Conservation (phyloP, 2,113 vertebrate species). For the Patagioenas fasciata region DNA sequence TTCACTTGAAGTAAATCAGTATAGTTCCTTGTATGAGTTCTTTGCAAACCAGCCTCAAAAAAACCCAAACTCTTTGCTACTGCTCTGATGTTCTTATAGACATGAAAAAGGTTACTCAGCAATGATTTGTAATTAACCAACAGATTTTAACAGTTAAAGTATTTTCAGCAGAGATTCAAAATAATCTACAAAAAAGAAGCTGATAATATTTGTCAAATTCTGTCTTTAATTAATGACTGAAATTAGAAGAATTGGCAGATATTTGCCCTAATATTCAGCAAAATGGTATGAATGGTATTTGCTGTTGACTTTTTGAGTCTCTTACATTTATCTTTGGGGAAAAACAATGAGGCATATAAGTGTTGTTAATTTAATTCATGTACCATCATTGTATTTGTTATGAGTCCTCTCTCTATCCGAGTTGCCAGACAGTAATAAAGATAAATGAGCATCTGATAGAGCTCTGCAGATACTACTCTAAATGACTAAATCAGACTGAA, state of each 20-base stretch:
- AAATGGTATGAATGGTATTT: not conserved
- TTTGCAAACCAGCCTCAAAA: not conserved
- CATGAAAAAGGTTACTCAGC: not conserved
- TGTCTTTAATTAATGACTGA: not conserved
- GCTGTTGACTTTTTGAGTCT: not conserved
- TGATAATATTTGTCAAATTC: not conserved
- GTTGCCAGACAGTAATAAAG: conserved; percentile 68
- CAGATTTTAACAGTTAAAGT: not conserved
- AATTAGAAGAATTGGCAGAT: not conserved
- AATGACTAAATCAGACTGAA: conserved; percentile 49
- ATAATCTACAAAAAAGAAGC: not conserved
- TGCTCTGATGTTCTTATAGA: not conserved
- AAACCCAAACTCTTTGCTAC: not conserved
- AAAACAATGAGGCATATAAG: conserved; percentile 25
- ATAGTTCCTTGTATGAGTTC: not conserved
- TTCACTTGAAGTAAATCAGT: not conserved
- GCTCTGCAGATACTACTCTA: conserved; percentile 32
- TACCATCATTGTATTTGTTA: conserved; percentile 37
- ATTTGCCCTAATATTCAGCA: not conserved
- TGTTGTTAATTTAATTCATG: conserved; percentile 47
- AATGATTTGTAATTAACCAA: not conserved
- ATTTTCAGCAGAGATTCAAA: not conserved
- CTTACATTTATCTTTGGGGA: conserved; percentile 3
- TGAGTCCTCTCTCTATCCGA: conserved; percentile 8
- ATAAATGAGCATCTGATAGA: conserved; percentile 54